Percentiles rank a stretch among this genome's conserved stretches.
Evolutionary conservation across 2,888 invertebrate species (phyloP).

Genomic region (Xestia sexstrigata): DNA sequence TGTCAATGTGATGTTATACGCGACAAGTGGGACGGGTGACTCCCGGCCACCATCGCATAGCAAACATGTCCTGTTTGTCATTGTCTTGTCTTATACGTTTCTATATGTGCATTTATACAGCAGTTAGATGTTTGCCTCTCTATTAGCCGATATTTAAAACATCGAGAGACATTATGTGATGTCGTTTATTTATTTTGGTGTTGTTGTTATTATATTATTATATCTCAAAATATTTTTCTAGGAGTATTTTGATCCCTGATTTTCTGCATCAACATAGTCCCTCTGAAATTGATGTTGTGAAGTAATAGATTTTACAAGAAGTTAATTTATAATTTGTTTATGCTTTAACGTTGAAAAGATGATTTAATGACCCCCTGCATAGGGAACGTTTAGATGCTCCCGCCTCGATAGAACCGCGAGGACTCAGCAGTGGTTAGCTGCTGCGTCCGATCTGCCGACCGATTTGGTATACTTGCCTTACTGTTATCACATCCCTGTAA

Average conservation of each 20-base stretch:
- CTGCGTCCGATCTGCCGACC: constrained; percentile 83
- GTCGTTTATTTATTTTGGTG: constrained; percentile 88
- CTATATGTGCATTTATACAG: constrained; percentile 89
- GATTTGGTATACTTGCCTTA: constrained; percentile 83
- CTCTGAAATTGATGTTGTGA: constrained; percentile 89
- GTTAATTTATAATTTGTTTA: constrained; percentile 81
- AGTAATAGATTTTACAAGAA: constrained; percentile 83
- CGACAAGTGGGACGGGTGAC: constrained; percentile 70
- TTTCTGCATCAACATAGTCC: constrained; percentile 88
- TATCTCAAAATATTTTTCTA: constrained; percentile 81
- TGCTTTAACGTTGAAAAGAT: constrained; percentile 78
- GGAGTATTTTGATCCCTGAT: constrained; percentile 87
- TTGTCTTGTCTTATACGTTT: constrained; percentile 88
- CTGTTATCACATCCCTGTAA: constrained; percentile 76
- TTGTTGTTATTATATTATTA: constrained; percentile 83
- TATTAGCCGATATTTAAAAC: constrained; percentile 85
- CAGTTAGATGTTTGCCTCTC: constrained; percentile 90
- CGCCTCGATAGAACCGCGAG: constrained; percentile 87
- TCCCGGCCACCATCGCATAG: constrained; percentile 79
- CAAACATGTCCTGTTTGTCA: constrained; percentile 87
- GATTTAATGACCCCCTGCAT: constrained; percentile 81
- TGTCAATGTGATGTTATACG: constrained; percentile 87
- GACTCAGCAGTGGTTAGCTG: constrained; percentile 83
- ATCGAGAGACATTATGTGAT: constrained; percentile 86
- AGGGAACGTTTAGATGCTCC: constrained; percentile 88